Evolutionary conservation across 1,140 invertebrate genomes (phyloP), one percentile per base, ranked within the genome.

Genomic region (Polypedilum pembai): DNA sequence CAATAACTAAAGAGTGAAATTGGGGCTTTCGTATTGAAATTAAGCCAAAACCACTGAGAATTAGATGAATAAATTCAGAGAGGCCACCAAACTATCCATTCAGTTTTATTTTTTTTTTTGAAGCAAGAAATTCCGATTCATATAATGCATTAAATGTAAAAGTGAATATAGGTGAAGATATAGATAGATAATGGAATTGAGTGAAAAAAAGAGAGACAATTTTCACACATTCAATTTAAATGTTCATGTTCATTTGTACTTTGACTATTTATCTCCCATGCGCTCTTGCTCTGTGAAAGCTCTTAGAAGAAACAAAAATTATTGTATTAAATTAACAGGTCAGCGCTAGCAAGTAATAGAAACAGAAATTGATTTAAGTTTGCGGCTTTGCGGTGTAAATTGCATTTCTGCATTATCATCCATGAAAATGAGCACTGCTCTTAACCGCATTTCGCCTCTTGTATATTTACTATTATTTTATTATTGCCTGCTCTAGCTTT

Each of bases 401-500:
- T 56, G 45, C 45, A 56, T 56, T 56, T 56, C 24, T 56, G 45
- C 45, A 56, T n/a, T 56, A 12, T 56, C 45, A 56, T 56, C 45
- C 45, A 56, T 56, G n/a, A 56, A 56, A 56, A 56, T 56, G 45
- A 56, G n/a, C 45, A 56, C 12, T n/a, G 45, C n/a, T 12, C 12
- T n/a, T 56, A 56, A 56, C n/a, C 45, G 12, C 10, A 56, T 4
- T n/a, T n/a, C n/a, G n/a, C 12, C n/a, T 12, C 45, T 56, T 56
- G 12, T n/a, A 56, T 56, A 56, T 56, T 56, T 4, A 56, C 12
- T n/a, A n/a, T 33, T 33, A 33, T 33, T 33, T 33, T 33, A 33
- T 33, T 33, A 33, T 33, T 33, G 24, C 24, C 24, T 33, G 24
- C 24, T 33, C 24, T 33, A 33, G 24, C 24, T 33, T 33, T 33